Evolutionary conservation across 2,888 invertebrate genomes (phyloP).

Genomic region (Pemphredon lugubris): DNA sequence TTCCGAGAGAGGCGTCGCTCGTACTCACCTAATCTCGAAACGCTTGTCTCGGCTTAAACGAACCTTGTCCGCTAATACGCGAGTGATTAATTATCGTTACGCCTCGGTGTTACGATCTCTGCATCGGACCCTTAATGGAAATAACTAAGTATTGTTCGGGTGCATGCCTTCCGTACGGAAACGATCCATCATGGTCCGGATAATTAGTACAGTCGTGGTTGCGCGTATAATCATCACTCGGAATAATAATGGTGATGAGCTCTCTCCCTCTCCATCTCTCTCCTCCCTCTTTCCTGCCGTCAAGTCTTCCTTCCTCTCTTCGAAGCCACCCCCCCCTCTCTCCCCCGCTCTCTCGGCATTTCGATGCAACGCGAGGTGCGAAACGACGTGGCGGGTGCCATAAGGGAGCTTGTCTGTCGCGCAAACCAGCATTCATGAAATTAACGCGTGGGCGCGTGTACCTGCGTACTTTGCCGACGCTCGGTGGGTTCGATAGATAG

Average conservation of each 20-base stretch:
- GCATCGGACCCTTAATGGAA: slow-evolving; percentile 68
- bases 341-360: neutral
- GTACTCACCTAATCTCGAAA: slow-evolving; percentile 44
- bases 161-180: slow-evolving; percentile 73
- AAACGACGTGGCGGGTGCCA: slow-evolving; percentile 54
- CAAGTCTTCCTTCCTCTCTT: slow-evolving; percentile 2
- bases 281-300: neutral
- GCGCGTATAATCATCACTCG: slow-evolving; percentile 75
- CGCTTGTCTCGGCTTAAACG: slow-evolving; percentile 56
- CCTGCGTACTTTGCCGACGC: too few species aligned
- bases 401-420: too few species aligned
- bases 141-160: slow-evolving; percentile 76
- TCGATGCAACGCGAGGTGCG: slow-evolving; percentile 56
- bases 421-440: too few species aligned
- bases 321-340: neutral
- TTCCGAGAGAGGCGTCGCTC: slow-evolving; percentile 34
- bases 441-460: slow-evolving; percentile 30
- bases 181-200: slow-evolving; percentile 75
- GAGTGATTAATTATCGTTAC: slow-evolving; percentile 69
- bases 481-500: too few species aligned
- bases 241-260: slow-evolving; percentile 67
- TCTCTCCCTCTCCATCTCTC: neutral
- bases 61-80: slow-evolving; percentile 63
- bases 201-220: slow-evolving; percentile 74
- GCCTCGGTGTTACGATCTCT: slow-evolving; percentile 53